A percentile compares a stretch with the other conserved stretches of the same genome.
phyloP scores from a whole-genome alignment of 2,797 vertebrate genomes.

The Melanogrammus aeglefinus region DNA sequence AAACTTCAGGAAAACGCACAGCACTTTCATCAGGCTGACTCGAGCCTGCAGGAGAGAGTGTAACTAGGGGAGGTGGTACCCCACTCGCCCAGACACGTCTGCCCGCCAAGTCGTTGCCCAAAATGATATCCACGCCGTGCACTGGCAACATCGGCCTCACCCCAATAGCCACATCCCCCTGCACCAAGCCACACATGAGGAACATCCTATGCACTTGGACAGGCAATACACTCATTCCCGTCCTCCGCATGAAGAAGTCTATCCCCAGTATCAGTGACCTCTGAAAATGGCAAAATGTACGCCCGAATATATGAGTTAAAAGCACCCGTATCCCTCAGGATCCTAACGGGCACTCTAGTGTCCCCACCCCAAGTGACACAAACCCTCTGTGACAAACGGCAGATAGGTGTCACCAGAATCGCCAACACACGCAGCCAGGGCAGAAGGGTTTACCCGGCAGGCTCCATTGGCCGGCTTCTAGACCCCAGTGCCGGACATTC shows the following conservation, averaged over 20 bases:
- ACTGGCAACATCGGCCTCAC: not conserved
- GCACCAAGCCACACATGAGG: not conserved
- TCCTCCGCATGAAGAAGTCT: constrained; percentile 3
- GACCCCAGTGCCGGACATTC: not conserved
- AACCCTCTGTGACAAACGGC: constrained; percentile 4
- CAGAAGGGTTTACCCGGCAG: not conserved
- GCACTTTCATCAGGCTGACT: not conserved
- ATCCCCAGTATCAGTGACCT: no score
- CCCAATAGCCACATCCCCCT: not conserved
- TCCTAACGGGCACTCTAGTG: not conserved
- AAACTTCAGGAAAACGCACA: not conserved
- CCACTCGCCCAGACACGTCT: not conserved
- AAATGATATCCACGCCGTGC: not conserved
- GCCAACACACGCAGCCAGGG: not conserved
- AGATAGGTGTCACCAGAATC: not conserved
- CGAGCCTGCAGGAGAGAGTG: no score
- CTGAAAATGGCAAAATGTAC: not conserved
- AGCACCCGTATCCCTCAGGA: constrained; percentile 12
- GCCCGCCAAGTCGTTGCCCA: not conserved
- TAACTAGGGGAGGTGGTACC: not conserved
- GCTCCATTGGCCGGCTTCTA: not conserved
- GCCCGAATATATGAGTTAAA: not conserved
- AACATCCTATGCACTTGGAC: constrained; percentile 7
- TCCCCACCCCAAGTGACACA: not conserved
- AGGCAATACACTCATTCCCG: constrained; percentile 1